Conservation (phyloP, 2,888 invertebrate genomes). For the Gymnosoma rotundatum region DNA sequence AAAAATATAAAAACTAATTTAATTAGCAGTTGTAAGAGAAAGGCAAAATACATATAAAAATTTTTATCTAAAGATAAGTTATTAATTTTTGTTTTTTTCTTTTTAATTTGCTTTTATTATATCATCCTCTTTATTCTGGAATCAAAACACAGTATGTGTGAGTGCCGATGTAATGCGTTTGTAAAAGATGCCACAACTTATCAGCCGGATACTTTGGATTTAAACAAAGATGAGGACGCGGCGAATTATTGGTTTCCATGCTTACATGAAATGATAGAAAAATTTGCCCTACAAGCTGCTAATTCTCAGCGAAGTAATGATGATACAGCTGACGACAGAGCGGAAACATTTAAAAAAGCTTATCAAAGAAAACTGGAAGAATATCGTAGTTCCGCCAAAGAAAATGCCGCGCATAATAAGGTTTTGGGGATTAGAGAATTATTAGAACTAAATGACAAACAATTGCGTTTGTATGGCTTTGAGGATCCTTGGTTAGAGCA, state of each 20-base stretch:
- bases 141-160: constrained; percentile 66
- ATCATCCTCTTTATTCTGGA: neutral
- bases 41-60: neutral
- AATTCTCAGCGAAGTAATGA: constrained; percentile 88
- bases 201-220: constrained; percentile 95
- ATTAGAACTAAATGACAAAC: constrained; percentile 95
- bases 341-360: constrained; percentile 91
- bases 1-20: constrained; percentile 41
- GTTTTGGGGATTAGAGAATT: constrained; percentile 94
- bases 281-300: constrained; percentile 92
- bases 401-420: constrained; percentile 82
- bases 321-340: constrained; percentile 87
- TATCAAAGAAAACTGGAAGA: constrained; percentile 89
- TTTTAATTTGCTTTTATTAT: neutral
- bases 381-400: constrained; percentile 71
- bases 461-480: constrained; percentile 94
- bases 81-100: neutral
- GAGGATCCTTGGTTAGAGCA: constrained; percentile 93
- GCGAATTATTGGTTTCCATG: constrained; percentile 96
- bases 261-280: constrained; percentile 92
- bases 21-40: constrained; percentile 30
- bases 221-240: constrained; percentile 92
- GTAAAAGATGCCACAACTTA: constrained; percentile 90
- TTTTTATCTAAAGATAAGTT: neutral
- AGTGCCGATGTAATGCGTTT: constrained; percentile 86